Base-by-base conservation (phyloP, 2,113 vertebrate genomes). In the Nesogale talazaci region DNA sequence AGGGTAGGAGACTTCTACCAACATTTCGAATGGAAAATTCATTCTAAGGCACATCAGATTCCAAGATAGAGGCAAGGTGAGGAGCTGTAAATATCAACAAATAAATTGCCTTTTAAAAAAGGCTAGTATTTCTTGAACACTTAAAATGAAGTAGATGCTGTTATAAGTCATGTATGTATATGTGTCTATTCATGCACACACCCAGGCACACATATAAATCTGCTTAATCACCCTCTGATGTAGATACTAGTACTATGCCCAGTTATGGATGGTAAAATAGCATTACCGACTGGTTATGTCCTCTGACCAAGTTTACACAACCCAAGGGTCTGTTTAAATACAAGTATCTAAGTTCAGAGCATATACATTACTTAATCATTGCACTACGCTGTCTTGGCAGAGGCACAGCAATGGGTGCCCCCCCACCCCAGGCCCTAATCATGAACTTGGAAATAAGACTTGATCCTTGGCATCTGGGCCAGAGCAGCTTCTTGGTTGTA, bases 61-160 rank as follows among this genome's bases (percentile, higher is more conserved):
- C 34, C 36, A 36, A 72, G 7, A 7, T 10, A 72, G 34, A 27
- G 4, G 25, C 23, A 72, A n/a, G 69, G 69, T 31, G 16, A 89
- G 80, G 31, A 67, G 9, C 72, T 80, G 20, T 52, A 67, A 77
- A 38, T 78, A 67, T 12, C 59, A 63, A 87, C 70, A 91, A n/a
- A 79, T 75, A 65, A 85, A 34, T 42, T 61, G 36, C 63, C 89
- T 23, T 25, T 52, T 27, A 38, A n/a, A 88, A 72, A 94, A 83
- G 36, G 22, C 27, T 31, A 22, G 36, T 63, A 36, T 10, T 22
- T 88, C 36, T 22, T 46, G 8, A 80, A 70, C 8, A 5, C 38
- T 91, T 63, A 10, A 17, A 17, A 77, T 17, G 70, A 70, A 23
- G 29, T 5, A 27, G 34, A 34, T n/a, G 0, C 56, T 77, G 22